A percentile compares a stretch with the other conserved stretches of the same genome.
phyloP scores from a whole-genome alignment of 2,113 vertebrate species.

The Pagrus major region DNA sequence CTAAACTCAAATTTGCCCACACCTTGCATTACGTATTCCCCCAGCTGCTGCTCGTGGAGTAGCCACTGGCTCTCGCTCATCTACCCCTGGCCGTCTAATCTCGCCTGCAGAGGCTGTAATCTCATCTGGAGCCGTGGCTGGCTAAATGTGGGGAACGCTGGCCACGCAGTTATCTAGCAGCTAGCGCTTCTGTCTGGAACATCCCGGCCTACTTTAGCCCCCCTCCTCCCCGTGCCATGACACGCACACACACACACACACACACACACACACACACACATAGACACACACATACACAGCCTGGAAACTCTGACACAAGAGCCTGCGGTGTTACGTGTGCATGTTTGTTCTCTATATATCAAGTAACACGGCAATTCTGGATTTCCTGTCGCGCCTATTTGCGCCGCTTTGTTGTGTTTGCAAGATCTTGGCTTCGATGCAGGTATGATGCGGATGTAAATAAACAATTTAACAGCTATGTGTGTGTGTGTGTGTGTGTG shows the following conservation, averaged over 20 bases:
- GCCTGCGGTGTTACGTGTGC: constrained; percentile 61
- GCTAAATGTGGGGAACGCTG: constrained; percentile 84
- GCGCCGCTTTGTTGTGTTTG: constrained; percentile 23
- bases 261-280: constrained; percentile 35
- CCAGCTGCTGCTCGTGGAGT: constrained; percentile 42
- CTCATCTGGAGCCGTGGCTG: constrained; percentile 81
- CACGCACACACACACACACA: constrained; percentile 41
- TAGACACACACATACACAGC: constrained; percentile 32
- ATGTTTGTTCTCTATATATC: constrained; percentile 64
- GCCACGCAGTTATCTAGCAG: constrained; percentile 86
- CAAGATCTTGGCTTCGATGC: neutral
- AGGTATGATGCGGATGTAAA: constrained; percentile 12
- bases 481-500: neutral
- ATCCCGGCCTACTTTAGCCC: constrained; percentile 86
- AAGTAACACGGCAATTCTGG: constrained; percentile 57
- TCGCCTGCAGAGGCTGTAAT: constrained; percentile 70
- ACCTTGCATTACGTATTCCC: constrained; percentile 29
- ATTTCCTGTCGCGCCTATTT: constrained; percentile 29
- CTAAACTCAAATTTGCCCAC: neutral
- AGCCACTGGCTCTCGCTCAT: constrained; percentile 40
- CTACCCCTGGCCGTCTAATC: constrained; percentile 78
- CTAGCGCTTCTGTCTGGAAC: constrained; percentile 82
- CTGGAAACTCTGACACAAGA: constrained; percentile 78
- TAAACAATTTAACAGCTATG: constrained; percentile 14
- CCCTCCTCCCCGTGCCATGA: constrained; percentile 49